Conservation (phyloP, 2,888 invertebrate species). For the Tortricodes alternella region DNA sequence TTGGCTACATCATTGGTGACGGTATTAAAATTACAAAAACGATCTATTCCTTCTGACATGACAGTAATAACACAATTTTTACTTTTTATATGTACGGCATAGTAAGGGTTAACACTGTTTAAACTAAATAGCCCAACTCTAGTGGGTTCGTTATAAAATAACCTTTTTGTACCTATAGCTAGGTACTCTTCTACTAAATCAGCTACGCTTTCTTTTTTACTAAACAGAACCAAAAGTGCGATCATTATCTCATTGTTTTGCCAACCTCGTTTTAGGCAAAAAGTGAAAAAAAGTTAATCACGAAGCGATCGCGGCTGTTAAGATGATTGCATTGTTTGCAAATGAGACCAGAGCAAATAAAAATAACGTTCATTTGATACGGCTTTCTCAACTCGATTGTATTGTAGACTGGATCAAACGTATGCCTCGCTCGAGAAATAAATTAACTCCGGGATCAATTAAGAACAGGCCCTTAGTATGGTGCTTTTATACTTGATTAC, state of each 20-base stretch:
- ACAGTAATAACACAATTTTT: too few species aligned
- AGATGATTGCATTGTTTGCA: conserved; percentile 32
- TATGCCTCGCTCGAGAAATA: conserved; percentile 10
- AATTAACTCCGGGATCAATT: conserved; percentile 29
- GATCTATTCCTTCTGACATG: too few species aligned
- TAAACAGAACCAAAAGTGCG: conserved; percentile 20
- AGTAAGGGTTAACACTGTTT: too few species aligned
- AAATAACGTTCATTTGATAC: conserved; percentile 18
- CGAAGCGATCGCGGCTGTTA: conserved; percentile 21
- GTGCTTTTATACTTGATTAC: background rate
- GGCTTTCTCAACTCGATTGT: conserved; percentile 26
- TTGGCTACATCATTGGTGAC: too few species aligned
- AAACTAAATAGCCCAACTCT: too few species aligned
- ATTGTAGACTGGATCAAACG: conserved; percentile 25
- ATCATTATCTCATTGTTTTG: conserved; percentile 31
- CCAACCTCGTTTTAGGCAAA: conserved; percentile 26
- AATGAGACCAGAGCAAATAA: conserved; percentile 26
- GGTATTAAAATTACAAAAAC: too few species aligned
- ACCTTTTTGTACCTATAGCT: background rate
- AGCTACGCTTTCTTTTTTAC: conserved; percentile 26
- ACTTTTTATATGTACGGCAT: too few species aligned
- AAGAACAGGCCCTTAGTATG: conserved; percentile 9
- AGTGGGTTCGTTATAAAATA: background rate
- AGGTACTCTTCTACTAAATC: conserved; percentile 24
- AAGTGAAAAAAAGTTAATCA: conserved; percentile 27